Evolutionary conservation across 2,888 invertebrate genomes (phyloP).

Genomic region (Strigamia maritima): DNA sequence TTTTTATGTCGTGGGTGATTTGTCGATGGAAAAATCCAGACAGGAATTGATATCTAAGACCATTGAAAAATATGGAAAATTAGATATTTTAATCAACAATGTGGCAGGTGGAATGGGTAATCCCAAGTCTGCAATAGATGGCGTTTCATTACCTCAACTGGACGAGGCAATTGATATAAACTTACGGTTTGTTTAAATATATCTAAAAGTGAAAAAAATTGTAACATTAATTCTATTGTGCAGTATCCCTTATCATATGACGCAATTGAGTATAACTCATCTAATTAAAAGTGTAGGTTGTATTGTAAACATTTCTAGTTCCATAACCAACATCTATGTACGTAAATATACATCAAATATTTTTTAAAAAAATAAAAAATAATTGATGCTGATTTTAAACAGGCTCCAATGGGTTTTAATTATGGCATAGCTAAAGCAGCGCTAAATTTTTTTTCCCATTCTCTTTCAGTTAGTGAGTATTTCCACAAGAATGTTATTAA

Average conservation of each 20-base stretch:
- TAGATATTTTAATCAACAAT: slow-evolving; percentile 24
- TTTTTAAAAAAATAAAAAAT: background rate
- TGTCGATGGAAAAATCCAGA: background rate
- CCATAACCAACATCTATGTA: background rate
- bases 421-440: background rate
- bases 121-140: background rate
- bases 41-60: background rate
- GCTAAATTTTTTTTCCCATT: background rate
- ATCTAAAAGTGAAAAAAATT: background rate
- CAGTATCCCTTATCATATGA: background rate
- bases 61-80: background rate
- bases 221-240: background rate
- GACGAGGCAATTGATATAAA: background rate
- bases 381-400: background rate
- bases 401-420: background rate
- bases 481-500: background rate
- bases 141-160: background rate
- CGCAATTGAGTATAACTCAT: background rate
- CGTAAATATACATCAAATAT: background rate
- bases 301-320: background rate
- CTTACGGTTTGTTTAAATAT: background rate
- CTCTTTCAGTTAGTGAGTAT: background rate
- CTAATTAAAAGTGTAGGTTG: background rate
- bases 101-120: background rate
- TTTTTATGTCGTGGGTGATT: slow-evolving; percentile 7